A percentile compares a stretch with the other conserved stretches of the same genome.
phyloP scores from a whole-genome alignment of 53 echinoderm and acorn worm species.

The Glandiceps talaboti region DNA sequence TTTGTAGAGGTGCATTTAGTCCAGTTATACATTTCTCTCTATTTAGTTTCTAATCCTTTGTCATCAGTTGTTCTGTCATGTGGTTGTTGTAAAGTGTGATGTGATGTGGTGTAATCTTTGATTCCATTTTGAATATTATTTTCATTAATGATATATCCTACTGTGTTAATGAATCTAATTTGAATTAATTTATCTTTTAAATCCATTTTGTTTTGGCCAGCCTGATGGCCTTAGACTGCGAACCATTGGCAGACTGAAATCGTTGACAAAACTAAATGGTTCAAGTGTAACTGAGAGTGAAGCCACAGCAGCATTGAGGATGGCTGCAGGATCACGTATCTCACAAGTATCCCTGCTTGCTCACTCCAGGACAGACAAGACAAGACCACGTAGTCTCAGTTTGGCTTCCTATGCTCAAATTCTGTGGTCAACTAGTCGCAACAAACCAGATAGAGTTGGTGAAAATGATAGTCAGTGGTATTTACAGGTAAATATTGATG shows the following conservation, averaged over 20 bases:
- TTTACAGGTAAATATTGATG: conserved; percentile 37
- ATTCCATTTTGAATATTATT: no score
- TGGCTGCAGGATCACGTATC: conserved; percentile 96
- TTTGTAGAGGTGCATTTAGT: no score
- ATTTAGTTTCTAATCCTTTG: no score
- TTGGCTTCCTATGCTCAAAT: conserved; percentile 90
- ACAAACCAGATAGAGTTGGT: conserved; percentile 80
- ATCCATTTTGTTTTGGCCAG: conserved; percentile 13
- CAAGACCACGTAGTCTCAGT: conserved; percentile 83
- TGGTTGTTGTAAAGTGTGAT: no score
- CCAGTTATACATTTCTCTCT: no score
- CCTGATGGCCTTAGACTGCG: conserved; percentile 79
- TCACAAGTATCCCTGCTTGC: conserved; percentile 93
- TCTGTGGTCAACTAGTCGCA: conserved; percentile 63
- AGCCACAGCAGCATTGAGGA: conserved; percentile 90
- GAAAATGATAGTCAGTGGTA: conserved; percentile 99
- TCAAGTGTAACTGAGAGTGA: conserved; percentile 74
- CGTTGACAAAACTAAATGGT: conserved; percentile 59
- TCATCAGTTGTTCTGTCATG: no score
- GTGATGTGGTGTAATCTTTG: no score
- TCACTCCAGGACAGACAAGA: conserved; percentile 73
- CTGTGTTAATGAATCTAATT: no score
- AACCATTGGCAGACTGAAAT: conserved; percentile 90
- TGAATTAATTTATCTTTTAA: no score
- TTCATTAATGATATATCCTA: no score